Conservation (phyloP, 2,113 vertebrate species). For the Bubo scandiacus region DNA sequence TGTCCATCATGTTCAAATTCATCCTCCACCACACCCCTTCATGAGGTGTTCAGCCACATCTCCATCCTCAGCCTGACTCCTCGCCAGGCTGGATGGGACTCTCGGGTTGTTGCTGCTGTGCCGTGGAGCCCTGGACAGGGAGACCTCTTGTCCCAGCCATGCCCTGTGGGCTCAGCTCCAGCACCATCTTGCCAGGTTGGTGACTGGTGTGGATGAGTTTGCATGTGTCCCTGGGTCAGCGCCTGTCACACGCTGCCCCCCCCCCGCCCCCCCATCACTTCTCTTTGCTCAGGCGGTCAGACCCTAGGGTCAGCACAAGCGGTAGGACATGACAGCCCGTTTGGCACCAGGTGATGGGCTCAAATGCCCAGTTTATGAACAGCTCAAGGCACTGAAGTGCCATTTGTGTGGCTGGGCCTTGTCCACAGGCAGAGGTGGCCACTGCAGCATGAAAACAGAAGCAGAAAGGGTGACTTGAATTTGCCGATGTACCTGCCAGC, state of each 20-base stretch:
- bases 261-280: background rate
- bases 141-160: background rate
- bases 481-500: slow-evolving; percentile 83
- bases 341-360: background rate
- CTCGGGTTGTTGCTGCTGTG: background rate
- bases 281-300: background rate
- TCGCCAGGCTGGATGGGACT: background rate
- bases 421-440: background rate
- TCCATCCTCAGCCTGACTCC: background rate
- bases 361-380: background rate
- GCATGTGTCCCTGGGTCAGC: accelerated
- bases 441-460: background rate
- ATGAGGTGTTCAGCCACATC: background rate
- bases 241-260: accelerated
- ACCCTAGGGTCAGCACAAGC: background rate
- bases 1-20: background rate
- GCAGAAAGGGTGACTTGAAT: background rate
- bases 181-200: background rate
- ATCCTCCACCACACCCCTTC: background rate
- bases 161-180: background rate
- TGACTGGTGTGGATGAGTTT: background rate
- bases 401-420: background rate
- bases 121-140: background rate
- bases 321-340: background rate
- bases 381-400: background rate